Conservation (phyloP, 2,888 invertebrate species). For the Watsonalla cultraria region DNA sequence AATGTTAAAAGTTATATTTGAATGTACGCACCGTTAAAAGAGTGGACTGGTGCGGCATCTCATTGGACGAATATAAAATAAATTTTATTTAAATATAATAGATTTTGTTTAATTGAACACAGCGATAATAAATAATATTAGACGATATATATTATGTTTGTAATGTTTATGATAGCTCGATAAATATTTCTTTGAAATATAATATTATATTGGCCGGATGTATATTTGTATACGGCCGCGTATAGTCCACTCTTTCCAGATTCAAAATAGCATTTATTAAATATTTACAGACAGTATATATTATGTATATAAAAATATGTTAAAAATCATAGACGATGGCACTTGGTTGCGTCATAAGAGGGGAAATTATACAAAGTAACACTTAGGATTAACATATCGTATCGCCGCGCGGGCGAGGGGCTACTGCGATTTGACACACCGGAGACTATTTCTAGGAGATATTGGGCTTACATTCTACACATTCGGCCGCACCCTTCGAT, state of each 20-base stretch:
- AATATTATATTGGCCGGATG: conserved; percentile 58
- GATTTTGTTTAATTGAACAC: conserved; percentile 26
- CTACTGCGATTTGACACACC: conserved; percentile 38
- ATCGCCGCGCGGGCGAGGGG: conserved; percentile 16
- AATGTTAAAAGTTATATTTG: conserved; percentile 18
- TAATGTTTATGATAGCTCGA: conserved; percentile 8
- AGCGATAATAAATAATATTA: conserved; percentile 29
- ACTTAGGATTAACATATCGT: conserved; percentile 31
- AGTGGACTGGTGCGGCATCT: conserved; percentile 39
- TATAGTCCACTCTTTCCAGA: conserved; percentile 58
- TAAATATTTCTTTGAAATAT: conserved; percentile 31
- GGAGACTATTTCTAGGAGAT: conserved; percentile 28
- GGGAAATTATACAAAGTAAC: conserved; percentile 39
- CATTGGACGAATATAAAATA: conserved; percentile 50
- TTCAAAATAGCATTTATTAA: conserved; percentile 42
- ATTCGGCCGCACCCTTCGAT: neutral
- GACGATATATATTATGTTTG: conserved; percentile 34
- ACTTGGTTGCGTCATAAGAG: conserved; percentile 70
- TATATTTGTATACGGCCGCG: conserved; percentile 36
- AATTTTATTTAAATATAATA: conserved; percentile 30
- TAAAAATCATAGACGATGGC: conserved; percentile 71
- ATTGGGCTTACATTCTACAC: neutral
- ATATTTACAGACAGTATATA: conserved; percentile 60
- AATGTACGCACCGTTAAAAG: conserved; percentile 38
- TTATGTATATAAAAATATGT: conserved; percentile 60